Evolutionary conservation across 2,113 vertebrate species (phyloP).

Genomic region (Hemibagrus wyckioides): DNA sequence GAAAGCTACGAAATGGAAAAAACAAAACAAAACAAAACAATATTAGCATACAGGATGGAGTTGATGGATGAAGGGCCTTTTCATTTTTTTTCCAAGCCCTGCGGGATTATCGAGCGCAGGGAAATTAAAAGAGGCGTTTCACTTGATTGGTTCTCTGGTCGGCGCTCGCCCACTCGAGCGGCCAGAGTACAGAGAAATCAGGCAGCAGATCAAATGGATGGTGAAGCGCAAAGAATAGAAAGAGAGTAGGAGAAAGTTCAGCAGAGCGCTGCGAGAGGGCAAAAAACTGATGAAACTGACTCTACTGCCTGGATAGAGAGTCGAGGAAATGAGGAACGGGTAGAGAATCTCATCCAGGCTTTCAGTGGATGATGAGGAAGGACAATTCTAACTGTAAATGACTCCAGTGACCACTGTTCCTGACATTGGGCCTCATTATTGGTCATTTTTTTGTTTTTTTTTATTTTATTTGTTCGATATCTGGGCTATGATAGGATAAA

Average conservation of each 20-base stretch:
- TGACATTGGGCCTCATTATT: background rate
- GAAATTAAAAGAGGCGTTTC: conserved; percentile 48
- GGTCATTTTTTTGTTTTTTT: no score
- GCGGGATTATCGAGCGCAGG: conserved; percentile 31
- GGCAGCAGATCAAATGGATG: conserved; percentile 31
- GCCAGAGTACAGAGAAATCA: conserved; percentile 32
- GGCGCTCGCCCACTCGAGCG: conserved; percentile 28
- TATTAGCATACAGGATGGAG: conserved; percentile 26
- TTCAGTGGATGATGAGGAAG: background rate
- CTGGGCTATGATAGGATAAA: no score
- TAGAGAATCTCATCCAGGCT: background rate
- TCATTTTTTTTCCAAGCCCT: background rate
- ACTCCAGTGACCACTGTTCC: background rate
- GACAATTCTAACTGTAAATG: background rate
- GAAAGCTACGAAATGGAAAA: background rate
- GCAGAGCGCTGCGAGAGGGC: background rate
- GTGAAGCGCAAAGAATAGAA: conserved; percentile 27
- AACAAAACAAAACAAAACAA: background rate
- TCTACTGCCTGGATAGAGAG: background rate
- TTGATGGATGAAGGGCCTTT: conserved; percentile 23
- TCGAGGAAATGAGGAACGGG: background rate
- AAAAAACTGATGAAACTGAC: background rate
- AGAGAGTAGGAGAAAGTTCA: conserved; percentile 22
- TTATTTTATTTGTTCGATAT: no score
- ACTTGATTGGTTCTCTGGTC: conserved; percentile 33